Evolutionary conservation across 2,113 vertebrate genomes (phyloP), one percentile per base, ranked within the genome.

Genomic region (Tyto alba): DNA sequence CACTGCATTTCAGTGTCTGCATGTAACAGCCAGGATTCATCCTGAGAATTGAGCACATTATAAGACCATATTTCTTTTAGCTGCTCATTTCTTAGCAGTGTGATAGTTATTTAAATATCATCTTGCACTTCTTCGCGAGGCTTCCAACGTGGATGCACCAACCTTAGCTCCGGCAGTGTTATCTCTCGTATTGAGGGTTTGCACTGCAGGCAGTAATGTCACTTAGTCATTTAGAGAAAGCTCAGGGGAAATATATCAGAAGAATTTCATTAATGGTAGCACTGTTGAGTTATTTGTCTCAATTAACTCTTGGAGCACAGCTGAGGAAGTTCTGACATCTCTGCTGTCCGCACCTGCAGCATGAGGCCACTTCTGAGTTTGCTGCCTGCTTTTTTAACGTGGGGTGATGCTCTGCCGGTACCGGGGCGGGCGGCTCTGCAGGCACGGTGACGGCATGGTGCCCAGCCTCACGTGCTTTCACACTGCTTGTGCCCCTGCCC

Each of bases 241-340:
- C 97, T 97, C 97, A 84, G 74, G 97, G 97, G 97, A 97, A 97
- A 97, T 97, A 97, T 92, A 96, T 95, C 94, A 96, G 94, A 94
- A 95, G 95, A 97, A 97, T 97, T 97, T 97, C 95, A 97, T 97
- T 97, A 96, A 96, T 97, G 96, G 95, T 53, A 94, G 94, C 93
- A 88, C 94, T 88, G 95, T 94, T 92, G 94, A 97, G 97, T 96
- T 97, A 97, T 97, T 97, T 97, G 93, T 97, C 97, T 97, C 94
- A 96, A 96, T 97, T 97, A 97, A 96, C 96, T 96, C 93, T 94
- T 90, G 83, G 83, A 93, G 95, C 77, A 43, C 96, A 96, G 94
- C 96, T 94, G 95, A 95, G 94, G 90, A 97, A 96, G 90, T 95
- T 90, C 72, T 89, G 85, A 75, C 79, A 50, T 88, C 75, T 71